These are phyloP conservation scores for Staurois parvus DNA, from an alignment of 2,797 vertebrate species.

Conservation along the genomic window DNA sequence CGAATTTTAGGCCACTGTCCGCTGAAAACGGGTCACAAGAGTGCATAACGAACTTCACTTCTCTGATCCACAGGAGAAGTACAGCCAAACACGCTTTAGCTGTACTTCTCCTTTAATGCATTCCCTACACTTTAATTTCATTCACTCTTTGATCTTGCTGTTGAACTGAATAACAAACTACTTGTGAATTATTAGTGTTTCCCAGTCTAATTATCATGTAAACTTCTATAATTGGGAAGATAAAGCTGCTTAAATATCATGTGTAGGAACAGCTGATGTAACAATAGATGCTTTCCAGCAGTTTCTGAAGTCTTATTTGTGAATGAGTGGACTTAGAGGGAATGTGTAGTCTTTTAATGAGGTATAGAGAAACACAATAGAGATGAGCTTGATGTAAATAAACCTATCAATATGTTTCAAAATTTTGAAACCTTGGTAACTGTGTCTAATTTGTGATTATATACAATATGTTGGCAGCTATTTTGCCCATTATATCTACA, in stretches of 20 bases:
- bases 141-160: constrained; percentile 26
- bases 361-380: no score
- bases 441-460: no score
- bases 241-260: background rate
- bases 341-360: background rate
- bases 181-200: constrained; percentile 24
- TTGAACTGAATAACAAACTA: constrained; percentile 19
- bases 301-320: constrained; percentile 22
- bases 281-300: constrained; percentile 25
- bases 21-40: no score
- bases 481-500: background rate
- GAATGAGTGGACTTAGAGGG: background rate
- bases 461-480: no score
- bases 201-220: constrained; percentile 42
- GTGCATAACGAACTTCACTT: no score
- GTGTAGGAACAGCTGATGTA: background rate
- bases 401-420: background rate
- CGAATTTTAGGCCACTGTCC: no score
- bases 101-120: no score
- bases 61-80: no score
- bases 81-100: no score
- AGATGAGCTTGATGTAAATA: background rate
- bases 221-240: constrained; percentile 25
- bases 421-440: no score
- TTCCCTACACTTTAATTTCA: background rate